phyloP scores from a whole-genome alignment of 1,140 invertebrate species.

The Epicauta chinensis region DNA sequence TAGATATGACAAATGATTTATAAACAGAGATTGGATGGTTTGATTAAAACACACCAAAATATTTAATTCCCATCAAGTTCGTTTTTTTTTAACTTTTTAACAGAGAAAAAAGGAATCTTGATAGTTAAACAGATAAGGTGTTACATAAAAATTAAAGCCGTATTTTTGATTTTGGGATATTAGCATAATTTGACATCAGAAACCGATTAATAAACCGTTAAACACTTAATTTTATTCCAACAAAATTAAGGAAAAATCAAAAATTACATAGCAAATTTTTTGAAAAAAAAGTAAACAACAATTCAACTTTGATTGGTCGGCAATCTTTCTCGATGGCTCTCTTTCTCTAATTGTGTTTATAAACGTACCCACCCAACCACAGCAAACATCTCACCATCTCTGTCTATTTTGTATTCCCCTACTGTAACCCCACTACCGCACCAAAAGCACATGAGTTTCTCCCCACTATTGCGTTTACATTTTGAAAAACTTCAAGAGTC shows the following conservation, averaged over 20 bases:
- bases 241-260: too few relatives aligned
- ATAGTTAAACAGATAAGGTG: too few relatives aligned
- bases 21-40: slow-evolving; percentile 23
- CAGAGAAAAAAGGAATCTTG: too few relatives aligned
- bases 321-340: neutral
- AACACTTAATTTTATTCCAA: too few relatives aligned
- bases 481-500: neutral
- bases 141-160: neutral
- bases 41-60: slow-evolving; percentile 28
- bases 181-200: too few relatives aligned
- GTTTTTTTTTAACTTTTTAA: too few relatives aligned
- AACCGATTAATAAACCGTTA: too few relatives aligned
- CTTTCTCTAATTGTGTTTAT: neutral
- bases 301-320: neutral
- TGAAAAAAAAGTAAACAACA: too few relatives aligned
- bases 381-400: slow-evolving; percentile 4
- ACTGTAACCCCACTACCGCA: slow-evolving; percentile 12
- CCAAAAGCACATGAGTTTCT: slow-evolving; percentile 9
- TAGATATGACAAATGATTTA: slow-evolving; percentile 33
- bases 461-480: slow-evolving; percentile 2
- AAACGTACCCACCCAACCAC: neutral
- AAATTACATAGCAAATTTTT: too few relatives aligned
- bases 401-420: slow-evolving; percentile 17
- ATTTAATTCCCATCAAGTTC: slow-evolving; percentile 1
- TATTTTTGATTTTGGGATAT: too few relatives aligned